phyloP scores from a whole-genome alignment of 2,797 vertebrate genomes.

The Girardinus metallicus region DNA sequence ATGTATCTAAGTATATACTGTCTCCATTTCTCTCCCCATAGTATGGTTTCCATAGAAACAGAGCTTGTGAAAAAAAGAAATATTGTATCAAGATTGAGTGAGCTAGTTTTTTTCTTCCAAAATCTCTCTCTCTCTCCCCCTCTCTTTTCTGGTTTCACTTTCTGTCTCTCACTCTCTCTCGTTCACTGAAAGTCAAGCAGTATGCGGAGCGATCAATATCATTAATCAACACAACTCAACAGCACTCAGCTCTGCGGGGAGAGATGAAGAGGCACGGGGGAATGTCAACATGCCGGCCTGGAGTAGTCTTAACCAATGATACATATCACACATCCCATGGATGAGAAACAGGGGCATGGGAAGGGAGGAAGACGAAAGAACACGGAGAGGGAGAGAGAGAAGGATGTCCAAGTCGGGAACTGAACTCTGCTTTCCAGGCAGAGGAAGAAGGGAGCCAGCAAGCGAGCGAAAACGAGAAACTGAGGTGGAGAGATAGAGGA shows the following conservation, averaged over 20 bases:
- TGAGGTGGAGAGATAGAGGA: conserved; percentile 70
- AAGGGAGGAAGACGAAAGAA: conserved; percentile 66
- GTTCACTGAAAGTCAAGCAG: conserved; percentile 78
- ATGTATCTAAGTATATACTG: conserved; percentile 44
- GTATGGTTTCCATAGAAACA: conserved; percentile 81
- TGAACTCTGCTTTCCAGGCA: conserved; percentile 67
- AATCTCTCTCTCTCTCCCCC: conserved; percentile 28
- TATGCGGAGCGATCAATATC: conserved; percentile 80
- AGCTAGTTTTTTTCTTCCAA: conserved; percentile 66
- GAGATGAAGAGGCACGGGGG: conserved; percentile 82
- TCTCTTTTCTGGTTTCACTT: conserved; percentile 31
- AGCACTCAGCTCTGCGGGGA: conserved; percentile 79
- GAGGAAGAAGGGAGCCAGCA: conserved; percentile 52
- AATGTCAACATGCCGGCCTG: conserved; percentile 79
- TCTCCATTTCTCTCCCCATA: conserved; percentile 56
- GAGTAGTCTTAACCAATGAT: conserved; percentile 82
- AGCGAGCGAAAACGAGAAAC: conserved; percentile 51
- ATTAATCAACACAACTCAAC: conserved; percentile 84
- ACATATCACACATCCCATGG: conserved; percentile 82
- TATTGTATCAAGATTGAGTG: conserved; percentile 59
- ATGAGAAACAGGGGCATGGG: conserved; percentile 68
- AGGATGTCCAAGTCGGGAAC: conserved; percentile 75
- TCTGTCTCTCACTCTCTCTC: conserved; percentile 43
- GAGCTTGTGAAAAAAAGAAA: conserved; percentile 45
- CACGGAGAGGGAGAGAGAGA: conserved; percentile 58